Percentiles rank a stretch among this genome's conserved stretches.
Conservation (phyloP, 92 coral and sea anemone species). For the Parazoanthus darwini region DNA sequence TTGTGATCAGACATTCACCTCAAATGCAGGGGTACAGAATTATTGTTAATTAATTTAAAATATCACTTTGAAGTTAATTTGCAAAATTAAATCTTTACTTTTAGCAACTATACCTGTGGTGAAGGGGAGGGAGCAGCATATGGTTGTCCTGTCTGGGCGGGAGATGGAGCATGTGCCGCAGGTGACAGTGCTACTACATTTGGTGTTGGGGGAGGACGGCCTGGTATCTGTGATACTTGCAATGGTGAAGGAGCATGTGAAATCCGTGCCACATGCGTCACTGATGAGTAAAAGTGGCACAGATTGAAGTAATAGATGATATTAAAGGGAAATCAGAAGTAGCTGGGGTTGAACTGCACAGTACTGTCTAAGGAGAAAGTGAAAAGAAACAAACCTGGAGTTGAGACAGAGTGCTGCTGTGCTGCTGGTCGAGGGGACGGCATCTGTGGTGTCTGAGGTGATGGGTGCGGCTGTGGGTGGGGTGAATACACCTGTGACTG, state of each 20-base stretch:
- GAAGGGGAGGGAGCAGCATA: conserved; percentile 33
- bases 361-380: neutral
- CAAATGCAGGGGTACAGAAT: no score
- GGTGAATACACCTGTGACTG: conserved; percentile 32
- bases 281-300: neutral
- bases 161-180: conserved; percentile 81
- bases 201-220: conserved; percentile 57
- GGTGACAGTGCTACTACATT: conserved; percentile 87
- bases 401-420: conserved; percentile 33
- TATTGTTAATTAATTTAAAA: neutral
- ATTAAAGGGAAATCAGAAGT: no score
- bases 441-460: conserved; percentile 46
- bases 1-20: no score
- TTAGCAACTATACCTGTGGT: conserved; percentile 17
- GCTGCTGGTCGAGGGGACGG: conserved; percentile 38
- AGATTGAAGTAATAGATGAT: neutral
- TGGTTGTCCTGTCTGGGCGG: conserved; percentile 55
- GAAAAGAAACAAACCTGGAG: conserved; percentile 2
- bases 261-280: neutral
- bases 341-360: no score
- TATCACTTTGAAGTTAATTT: neutral
- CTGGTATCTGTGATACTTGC: conserved; percentile 22
- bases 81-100: neutral
- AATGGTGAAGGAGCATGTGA: conserved; percentile 29
- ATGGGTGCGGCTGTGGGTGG: conserved; percentile 42